These are phyloP conservation scores for Oreochromis aureus DNA, from an alignment of 2,113 vertebrate species.

Conservation along the genomic window DNA sequence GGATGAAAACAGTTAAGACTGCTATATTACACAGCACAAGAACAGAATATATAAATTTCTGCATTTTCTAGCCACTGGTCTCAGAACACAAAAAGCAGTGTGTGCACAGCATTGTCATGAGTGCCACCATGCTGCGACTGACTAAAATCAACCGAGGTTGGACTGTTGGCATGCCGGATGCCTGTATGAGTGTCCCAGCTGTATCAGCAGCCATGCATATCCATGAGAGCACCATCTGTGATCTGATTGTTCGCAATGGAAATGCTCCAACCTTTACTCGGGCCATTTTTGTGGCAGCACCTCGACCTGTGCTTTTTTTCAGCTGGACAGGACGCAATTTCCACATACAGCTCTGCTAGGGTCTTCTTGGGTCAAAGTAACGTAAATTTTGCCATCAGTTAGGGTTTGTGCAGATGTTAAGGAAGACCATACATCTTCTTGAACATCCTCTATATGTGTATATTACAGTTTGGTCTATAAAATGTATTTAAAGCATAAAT, in stretches of 20 bases:
- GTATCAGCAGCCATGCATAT: neutral
- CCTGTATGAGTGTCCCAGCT: neutral
- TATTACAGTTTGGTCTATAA: neutral
- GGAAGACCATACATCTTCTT: too few relatives aligned
- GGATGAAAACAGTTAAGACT: neutral
- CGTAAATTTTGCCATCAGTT: too few relatives aligned
- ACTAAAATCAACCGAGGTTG: neutral
- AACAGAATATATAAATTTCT: neutral
- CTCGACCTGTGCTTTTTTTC: neutral
- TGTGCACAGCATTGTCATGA: neutral
- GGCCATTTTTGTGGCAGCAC: neutral
- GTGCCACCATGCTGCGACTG: neutral
- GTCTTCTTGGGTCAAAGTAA: neutral
- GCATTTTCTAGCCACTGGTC: neutral
- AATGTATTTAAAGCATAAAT: neutral
- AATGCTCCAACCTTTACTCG: fast-evolving
- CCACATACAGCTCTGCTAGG: neutral
- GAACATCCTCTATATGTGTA: too few relatives aligned
- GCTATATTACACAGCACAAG: neutral
- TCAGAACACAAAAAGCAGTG: neutral
- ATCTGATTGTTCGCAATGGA: neutral
- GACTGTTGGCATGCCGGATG: neutral
- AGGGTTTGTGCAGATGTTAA: too few relatives aligned
- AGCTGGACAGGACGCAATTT: neutral
- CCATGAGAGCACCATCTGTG: neutral